Base-by-base conservation (phyloP, 30 jellyfish, hydroid and myxozoan genomes). In the Aurelia aurita complex sp. Pacific region DNA sequence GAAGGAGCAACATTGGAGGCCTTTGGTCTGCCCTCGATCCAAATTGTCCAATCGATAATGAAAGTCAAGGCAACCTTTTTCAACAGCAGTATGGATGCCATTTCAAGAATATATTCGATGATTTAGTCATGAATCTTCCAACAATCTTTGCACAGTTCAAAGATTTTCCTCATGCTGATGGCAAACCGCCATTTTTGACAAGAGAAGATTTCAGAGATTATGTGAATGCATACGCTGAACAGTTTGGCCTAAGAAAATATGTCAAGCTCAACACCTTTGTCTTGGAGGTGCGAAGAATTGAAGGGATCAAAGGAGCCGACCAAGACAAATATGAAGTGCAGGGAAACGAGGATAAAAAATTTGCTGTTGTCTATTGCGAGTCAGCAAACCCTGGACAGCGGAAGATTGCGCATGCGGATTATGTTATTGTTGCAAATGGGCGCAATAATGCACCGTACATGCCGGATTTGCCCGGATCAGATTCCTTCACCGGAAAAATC, bases 391-490 rank as follows among this genome's bases (percentile, higher is more conserved):
- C 50, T 14, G 53, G 29, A 34, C 57, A 35, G 42, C 33, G 13
- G 29, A 53, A 43, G 42, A 15, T 5, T 10, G 17, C 32, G 32
- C 64, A 79, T 32, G 88, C 88, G 4, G 88, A 79, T 67, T 79
- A 23, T 65, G 88, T 79, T 19, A 53, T 79, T 15, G 88, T 79
- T 10, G 80, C 80, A 64, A 79, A 79, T 64, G 88, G 88, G 18
- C 88, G 67, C 40, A 79, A 79, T 53, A n/a, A 63, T 9, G 88
- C 64, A 8, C 88, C 88, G 14, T 33, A 79, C 46, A 42, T 79
- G 64, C 88, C 88, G 5, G 52, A 18, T 5, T 79, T 65, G 80
- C 33, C 43, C 13, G 88, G 79, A 19, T 10, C 66, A 62, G 79
- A 34, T 9, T 12, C 79, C 2, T 79, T 79, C 38, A 33, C 71